Evolutionary conservation across 2,113 vertebrate species (phyloP).

Genomic region (Burhinus bistriatus): DNA sequence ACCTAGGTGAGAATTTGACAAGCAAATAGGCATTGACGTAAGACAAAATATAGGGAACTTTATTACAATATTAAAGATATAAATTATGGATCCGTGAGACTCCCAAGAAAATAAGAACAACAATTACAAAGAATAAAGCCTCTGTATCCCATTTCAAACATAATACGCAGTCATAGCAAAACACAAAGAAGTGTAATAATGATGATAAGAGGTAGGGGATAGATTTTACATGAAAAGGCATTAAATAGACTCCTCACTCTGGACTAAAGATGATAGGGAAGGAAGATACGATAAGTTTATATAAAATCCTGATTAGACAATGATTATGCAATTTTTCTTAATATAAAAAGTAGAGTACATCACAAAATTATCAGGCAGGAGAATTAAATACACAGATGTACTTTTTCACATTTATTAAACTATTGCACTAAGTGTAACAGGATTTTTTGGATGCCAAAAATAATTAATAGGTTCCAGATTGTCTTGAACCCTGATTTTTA

Average conservation of each 20-base stretch:
- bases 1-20: constrained; percentile 27
- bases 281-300: neutral
- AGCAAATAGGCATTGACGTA: neutral
- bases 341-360: neutral
- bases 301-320: neutral
- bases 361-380: neutral
- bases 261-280: neutral
- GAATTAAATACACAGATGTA: neutral
- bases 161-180: neutral
- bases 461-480: neutral
- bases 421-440: neutral
- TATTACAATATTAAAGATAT: neutral
- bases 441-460: neutral
- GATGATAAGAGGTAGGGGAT: neutral
- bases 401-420: neutral
- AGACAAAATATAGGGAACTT: neutral
- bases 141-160: neutral
- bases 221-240: neutral
- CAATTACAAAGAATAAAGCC: neutral
- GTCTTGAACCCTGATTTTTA: neutral
- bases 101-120: neutral
- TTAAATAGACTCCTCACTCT: neutral
- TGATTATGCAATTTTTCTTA: neutral
- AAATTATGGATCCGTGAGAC: neutral
- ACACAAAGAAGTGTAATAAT: neutral